Conservation (phyloP, 2,888 invertebrate genomes). For the Acleris literana region DNA sequence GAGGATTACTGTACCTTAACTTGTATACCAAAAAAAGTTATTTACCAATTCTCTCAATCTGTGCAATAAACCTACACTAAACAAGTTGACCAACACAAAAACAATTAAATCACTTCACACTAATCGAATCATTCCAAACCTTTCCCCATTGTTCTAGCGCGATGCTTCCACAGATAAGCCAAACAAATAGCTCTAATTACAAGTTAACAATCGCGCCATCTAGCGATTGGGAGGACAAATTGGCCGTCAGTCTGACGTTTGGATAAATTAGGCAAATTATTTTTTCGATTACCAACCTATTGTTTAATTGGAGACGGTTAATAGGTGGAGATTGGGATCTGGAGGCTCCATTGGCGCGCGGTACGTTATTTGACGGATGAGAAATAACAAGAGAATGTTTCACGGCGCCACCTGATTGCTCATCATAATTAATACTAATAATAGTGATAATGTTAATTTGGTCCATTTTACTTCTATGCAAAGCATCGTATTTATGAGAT, state of each 20-base stretch:
- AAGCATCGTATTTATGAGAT: too few species aligned
- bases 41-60: not conserved
- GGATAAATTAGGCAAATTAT: slow-evolving; percentile 78
- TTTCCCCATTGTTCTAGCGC: slow-evolving; percentile 71
- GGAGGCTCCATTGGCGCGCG: slow-evolving; percentile 43
- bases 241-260: slow-evolving; percentile 53
- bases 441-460: too few species aligned
- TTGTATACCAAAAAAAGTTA: not conserved
- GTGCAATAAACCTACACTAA: slow-evolving; percentile 16
- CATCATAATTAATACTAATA: too few species aligned
- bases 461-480: too few species aligned
- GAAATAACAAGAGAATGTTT: not conserved
- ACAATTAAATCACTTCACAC: slow-evolving; percentile 43
- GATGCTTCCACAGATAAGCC: slow-evolving; percentile 64
- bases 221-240: slow-evolving; percentile 75
- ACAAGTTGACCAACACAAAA: slow-evolving; percentile 31
- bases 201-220: slow-evolving; percentile 72
- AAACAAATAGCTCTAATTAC: slow-evolving; percentile 82
- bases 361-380: slow-evolving; percentile 37
- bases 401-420: too few species aligned
- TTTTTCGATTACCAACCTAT: slow-evolving; percentile 78
- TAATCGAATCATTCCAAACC: slow-evolving; percentile 70
- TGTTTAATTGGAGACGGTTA: slow-evolving; percentile 77
- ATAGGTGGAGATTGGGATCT: slow-evolving; percentile 68
- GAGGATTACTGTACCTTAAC: too few species aligned